Evolutionary conservation across 2,888 invertebrate genomes (phyloP).

Genomic region (Aspidapion aeneum): DNA sequence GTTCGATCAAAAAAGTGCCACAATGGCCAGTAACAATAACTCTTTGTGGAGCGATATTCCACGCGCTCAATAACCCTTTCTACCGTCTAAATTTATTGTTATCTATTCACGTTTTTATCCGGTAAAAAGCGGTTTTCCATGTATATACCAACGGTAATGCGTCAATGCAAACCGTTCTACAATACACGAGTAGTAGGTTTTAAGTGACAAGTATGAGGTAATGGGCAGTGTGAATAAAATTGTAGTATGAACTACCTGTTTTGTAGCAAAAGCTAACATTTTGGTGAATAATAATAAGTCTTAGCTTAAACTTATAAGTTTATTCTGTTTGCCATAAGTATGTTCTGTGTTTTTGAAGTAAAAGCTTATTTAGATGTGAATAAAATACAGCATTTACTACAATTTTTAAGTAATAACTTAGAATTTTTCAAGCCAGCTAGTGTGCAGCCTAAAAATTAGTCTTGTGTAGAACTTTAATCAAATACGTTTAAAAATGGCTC

Average conservation of each 20-base stretch:
- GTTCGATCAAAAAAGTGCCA: not conserved
- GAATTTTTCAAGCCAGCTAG: constrained; percentile 6
- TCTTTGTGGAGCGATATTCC: not conserved
- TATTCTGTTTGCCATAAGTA: constrained; percentile 13
- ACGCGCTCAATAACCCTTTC: not conserved
- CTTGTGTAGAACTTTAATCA: constrained; percentile 5
- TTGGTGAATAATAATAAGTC: too few species aligned
- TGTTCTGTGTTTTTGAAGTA: constrained; percentile 3
- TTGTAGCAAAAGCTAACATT: too few species aligned
- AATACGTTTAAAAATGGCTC: constrained; percentile 11
- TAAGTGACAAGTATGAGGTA: too few species aligned
- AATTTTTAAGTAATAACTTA: too few species aligned
- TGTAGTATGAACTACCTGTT: too few species aligned
- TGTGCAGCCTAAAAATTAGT: constrained; percentile 9
- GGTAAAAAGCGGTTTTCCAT: not conserved
- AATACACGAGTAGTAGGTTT: too few species aligned
- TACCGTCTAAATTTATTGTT: not conserved
- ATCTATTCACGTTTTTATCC: not conserved
- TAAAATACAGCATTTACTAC: too few species aligned
- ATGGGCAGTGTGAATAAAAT: too few species aligned
- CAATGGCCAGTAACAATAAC: not conserved
- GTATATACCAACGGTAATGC: not conserved
- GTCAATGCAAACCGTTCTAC: too few species aligned
- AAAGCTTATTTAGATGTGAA: constrained; percentile 6
- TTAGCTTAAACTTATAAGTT: constrained; percentile 11